phyloP scores from a whole-genome alignment of 2,113 vertebrate species.

The Macheiramphus alcinus region DNA sequence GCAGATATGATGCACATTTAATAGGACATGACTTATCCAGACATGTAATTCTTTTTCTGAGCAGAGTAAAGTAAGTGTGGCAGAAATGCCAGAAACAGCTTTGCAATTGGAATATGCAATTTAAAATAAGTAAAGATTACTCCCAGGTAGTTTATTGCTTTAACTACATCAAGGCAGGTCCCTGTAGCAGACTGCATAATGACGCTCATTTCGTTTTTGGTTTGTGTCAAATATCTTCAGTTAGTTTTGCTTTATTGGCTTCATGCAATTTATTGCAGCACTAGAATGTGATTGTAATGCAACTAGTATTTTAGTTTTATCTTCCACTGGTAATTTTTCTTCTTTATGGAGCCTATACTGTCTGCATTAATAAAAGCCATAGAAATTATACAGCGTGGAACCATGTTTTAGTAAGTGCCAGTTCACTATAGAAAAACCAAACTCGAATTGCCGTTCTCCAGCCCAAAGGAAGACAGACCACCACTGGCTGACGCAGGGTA shows the following conservation, averaged over 20 bases:
- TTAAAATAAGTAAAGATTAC: constrained; percentile 78
- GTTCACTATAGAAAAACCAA: constrained; percentile 6
- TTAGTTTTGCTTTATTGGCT: constrained; percentile 81
- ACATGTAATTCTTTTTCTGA: constrained; percentile 60
- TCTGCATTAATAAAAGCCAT: constrained; percentile 75
- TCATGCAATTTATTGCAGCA: constrained; percentile 72
- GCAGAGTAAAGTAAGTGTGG: constrained; percentile 67
- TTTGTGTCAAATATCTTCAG: constrained; percentile 79
- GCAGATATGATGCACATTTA: constrained; percentile 60
- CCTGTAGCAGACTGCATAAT: constrained; percentile 70
- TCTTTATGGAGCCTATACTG: constrained; percentile 73
- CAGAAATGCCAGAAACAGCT: constrained; percentile 74
- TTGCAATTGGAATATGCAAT: constrained; percentile 74
- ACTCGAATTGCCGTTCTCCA: not conserved
- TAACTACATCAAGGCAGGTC: constrained; percentile 71
- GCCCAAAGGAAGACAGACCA: not conserved
- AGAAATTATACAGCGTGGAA: constrained; percentile 71
- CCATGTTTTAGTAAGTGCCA: constrained; percentile 61
- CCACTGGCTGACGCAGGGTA: accelerated
- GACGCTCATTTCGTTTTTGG: constrained; percentile 76
- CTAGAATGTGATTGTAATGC: constrained; percentile 75
- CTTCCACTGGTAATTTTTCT: constrained; percentile 74
- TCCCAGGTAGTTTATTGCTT: constrained; percentile 78
- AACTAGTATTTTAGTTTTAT: constrained; percentile 79
- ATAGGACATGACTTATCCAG: constrained; percentile 65